Evolutionary conservation across 2,888 invertebrate species (phyloP), one percentile per base, ranked within the genome.

Genomic region (Cryptosula pallasiana): DNA sequence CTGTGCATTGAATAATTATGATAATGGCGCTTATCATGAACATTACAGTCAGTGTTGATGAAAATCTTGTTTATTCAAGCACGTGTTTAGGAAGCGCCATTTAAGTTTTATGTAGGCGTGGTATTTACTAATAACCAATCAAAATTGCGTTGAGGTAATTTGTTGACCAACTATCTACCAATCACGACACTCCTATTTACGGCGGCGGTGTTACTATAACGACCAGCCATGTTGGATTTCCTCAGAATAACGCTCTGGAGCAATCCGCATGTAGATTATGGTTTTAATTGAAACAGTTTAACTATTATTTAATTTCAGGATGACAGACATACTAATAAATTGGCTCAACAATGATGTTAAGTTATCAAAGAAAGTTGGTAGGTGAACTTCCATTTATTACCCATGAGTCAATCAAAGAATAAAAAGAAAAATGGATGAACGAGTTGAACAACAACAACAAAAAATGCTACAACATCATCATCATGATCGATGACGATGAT

Each of bases 301-400:
- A n/a, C n/a, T n/a, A n/a, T n/a, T n/a, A n/a, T n/a, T n/a, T n/a
- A n/a, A n/a, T 45, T 45, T 20, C 20, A 45, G 13, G 72, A 84
- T 84, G 84, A 83, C 84, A 35, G 82, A 83, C 69, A 83, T 84
- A 73, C 73, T 84, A n/a, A 81, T 81, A 74, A 77, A 78, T 55
- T 84, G 84, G 84, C 78, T 84, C 72, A 84, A 84, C 74, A 77
- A 80, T 75, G 84, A 84, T 76, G 79, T 84, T 0, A 76, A 78
- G 35, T 69, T 84, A 55, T 81, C 83, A 1, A 77, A 78, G 69
- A 76, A 74, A 73, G 77, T 83, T 71, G 82, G 83, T 82, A 76
- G 77, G 79, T 75, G 32, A n/a, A 9, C 16, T 45, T 45, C 45
- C 9, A 45, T 9, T 45, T 9, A 16, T 13, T 45, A 45, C 9